Evolutionary conservation across 2,888 invertebrate genomes (phyloP).

Genomic region (Aplocera efformata): DNA sequence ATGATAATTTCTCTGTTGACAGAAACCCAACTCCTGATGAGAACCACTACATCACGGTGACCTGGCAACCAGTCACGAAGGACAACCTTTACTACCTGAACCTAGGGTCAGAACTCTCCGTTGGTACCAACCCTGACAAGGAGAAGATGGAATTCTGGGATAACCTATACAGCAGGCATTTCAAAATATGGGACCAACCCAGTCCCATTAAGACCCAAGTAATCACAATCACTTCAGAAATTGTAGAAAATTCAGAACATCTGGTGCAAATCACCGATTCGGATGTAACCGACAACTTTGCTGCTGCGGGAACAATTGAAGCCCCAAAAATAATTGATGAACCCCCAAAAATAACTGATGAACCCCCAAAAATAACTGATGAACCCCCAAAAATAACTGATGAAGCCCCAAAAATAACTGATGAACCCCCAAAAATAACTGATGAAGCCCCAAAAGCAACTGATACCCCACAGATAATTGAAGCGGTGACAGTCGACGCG

Average conservation of each 20-base stretch:
- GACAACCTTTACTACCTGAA: constrained; percentile 60
- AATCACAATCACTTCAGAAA: neutral
- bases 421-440: constrained; percentile 14
- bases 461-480: constrained; percentile 13
- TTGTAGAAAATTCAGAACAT: neutral
- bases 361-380: constrained; percentile 6
- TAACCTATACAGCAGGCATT: constrained; percentile 58
- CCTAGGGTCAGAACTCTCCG: constrained; percentile 51
- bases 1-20: constrained; percentile 12
- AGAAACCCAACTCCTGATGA: constrained; percentile 72
- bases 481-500: constrained; percentile 3
- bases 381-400: constrained; percentile 10
- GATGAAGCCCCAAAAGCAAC: constrained; percentile 8
- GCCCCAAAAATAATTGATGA: constrained; percentile 1
- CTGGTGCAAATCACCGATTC: neutral
- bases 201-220: constrained; percentile 27
- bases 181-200: constrained; percentile 62
- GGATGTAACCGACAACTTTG: neutral
- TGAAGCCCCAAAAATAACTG: constrained; percentile 7
- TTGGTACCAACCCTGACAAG: constrained; percentile 53
- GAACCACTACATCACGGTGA: constrained; percentile 59
- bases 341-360: neutral
- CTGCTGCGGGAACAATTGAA: constrained; percentile 1
- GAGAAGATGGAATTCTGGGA: constrained; percentile 73
- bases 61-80: constrained; percentile 64